phyloP scores from a whole-genome alignment of 2,888 invertebrate genomes.

The Scaptomyza polygonia region DNA sequence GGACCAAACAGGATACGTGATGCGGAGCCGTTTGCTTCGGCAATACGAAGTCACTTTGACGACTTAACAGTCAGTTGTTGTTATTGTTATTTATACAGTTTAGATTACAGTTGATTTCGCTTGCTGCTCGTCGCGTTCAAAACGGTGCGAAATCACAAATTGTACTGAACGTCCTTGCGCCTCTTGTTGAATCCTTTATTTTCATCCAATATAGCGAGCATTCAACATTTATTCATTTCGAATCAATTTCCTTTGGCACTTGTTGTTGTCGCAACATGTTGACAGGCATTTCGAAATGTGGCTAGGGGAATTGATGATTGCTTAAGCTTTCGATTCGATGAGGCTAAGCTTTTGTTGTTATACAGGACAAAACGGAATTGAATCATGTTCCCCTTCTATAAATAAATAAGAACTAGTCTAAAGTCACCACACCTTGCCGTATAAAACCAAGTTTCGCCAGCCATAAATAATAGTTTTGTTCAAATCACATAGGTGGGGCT shows the following conservation, averaged over 20 bases:
- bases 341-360: slow-evolving; percentile 18
- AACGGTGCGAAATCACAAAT: slow-evolving; percentile 76
- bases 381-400: too few species aligned
- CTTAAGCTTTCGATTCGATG: slow-evolving; percentile 1
- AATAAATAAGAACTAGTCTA: neutral
- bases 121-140: slow-evolving; percentile 53
- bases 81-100: slow-evolving; percentile 1
- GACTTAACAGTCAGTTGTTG: slow-evolving; percentile 23
- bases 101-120: slow-evolving; percentile 26
- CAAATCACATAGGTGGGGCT: neutral
- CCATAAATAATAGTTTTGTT: slow-evolving; percentile 1
- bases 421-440: neutral
- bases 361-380: neutral
- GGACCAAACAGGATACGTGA: slow-evolving; percentile 23
- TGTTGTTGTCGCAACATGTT: slow-evolving; percentile 12
- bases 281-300: slow-evolving; percentile 40
- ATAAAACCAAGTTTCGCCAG: slow-evolving; percentile 46
- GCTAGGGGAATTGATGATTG: slow-evolving; percentile 8
- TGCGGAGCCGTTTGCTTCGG: slow-evolving; percentile 21
- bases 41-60: slow-evolving; percentile 23
- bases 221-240: slow-evolving; percentile 40
- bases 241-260: neutral
- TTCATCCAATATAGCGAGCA: slow-evolving; percentile 25
- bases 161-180: slow-evolving; percentile 73
- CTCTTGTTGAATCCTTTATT: slow-evolving; percentile 77